phyloP scores from a whole-genome alignment of 2,797 vertebrate genomes.

The Pangasius krempfi region DNA sequence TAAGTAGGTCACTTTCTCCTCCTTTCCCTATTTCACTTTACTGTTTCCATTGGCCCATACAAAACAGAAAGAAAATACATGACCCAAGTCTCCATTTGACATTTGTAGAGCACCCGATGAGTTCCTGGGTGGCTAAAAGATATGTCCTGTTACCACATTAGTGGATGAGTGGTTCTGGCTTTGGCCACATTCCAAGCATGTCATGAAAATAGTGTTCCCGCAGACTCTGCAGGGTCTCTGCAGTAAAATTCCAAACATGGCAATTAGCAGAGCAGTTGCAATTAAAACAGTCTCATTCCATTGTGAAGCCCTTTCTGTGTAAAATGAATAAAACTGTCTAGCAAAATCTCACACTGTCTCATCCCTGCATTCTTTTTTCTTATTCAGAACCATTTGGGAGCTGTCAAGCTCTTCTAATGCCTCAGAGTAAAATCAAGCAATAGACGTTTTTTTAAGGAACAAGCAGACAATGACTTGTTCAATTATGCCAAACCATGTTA shows the following conservation, averaged over 20 bases:
- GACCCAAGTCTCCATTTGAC: constrained; percentile 7
- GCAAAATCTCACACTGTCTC: neutral
- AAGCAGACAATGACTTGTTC: constrained; percentile 63
- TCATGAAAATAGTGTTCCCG: constrained; percentile 35
- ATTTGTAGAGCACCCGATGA: constrained; percentile 12
- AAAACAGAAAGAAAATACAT: constrained; percentile 3
- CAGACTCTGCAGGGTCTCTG: constrained; percentile 35
- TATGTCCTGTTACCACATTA: constrained; percentile 27
- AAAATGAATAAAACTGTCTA: neutral
- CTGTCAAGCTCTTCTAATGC: constrained; percentile 49
- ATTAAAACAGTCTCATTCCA: constrained; percentile 27
- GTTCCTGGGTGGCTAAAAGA: constrained; percentile 43
- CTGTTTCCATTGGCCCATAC: constrained; percentile 7
- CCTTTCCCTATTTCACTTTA: neutral
- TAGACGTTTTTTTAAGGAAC: constrained; percentile 44
- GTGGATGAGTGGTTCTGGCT: constrained; percentile 23
- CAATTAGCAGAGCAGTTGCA: constrained; percentile 23
- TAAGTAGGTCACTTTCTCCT: constrained; percentile 38
- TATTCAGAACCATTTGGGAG: neutral
- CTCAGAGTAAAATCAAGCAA: constrained; percentile 33
- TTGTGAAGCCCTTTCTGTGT: neutral
- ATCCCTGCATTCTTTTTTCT: neutral
- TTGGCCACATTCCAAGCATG: constrained; percentile 37
- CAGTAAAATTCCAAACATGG: constrained; percentile 29
- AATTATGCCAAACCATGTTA: constrained; percentile 64